These are phyloP conservation scores for Ceratothoa steindachneri DNA, from an alignment of 2,888 invertebrate genomes.

Conservation along the genomic window DNA sequence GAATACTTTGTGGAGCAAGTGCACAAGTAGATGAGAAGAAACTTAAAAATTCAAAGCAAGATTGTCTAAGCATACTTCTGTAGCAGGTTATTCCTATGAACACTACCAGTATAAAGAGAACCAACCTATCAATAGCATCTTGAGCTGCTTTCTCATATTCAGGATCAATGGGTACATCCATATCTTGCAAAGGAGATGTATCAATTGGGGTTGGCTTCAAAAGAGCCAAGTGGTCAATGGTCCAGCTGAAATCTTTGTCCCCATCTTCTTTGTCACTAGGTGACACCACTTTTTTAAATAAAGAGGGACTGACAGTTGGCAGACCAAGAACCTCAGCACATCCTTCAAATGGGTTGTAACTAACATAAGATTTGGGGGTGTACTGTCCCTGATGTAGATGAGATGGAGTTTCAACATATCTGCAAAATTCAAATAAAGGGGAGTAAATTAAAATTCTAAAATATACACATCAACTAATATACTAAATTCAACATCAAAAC, in stretches of 20 bases:
- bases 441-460: too few species aligned
- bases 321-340: constrained; percentile 31
- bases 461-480: too few species aligned
- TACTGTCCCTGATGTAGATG: not conserved
- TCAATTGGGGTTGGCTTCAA: constrained; percentile 37
- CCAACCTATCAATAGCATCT: constrained; percentile 41
- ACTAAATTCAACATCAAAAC: too few species aligned
- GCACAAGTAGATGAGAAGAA: too few species aligned
- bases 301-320: constrained; percentile 40
- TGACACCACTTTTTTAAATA: constrained; percentile 41
- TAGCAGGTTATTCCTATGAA: too few species aligned
- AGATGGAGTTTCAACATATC: not conserved
- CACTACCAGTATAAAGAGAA: too few species aligned
- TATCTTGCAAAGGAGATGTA: constrained; percentile 31
- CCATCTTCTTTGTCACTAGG: constrained; percentile 25
- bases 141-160: constrained; percentile 39
- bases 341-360: constrained; percentile 34
- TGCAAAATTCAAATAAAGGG: too few species aligned
- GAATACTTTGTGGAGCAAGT: too few species aligned
- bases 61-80: too few species aligned
- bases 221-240: constrained; percentile 39
- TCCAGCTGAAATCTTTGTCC: constrained; percentile 35
- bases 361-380: not conserved
- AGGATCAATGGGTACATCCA: constrained; percentile 21
- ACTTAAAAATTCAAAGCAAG: too few species aligned